Evolutionary conservation across 2,797 vertebrate genomes (phyloP).

Genomic region (Myotis myotis): DNA sequence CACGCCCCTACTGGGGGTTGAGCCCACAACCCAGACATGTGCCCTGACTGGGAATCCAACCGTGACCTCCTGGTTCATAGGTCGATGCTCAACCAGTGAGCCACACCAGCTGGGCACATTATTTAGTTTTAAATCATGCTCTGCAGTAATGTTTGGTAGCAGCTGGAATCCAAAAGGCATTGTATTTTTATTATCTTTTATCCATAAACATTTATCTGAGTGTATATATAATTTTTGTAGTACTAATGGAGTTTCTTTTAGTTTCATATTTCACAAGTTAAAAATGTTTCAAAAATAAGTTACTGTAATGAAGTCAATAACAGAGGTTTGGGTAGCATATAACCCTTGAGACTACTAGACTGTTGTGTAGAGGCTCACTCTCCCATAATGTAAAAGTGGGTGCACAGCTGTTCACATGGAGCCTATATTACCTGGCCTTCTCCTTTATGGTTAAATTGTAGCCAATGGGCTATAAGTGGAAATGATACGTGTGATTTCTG

Average conservation of each 20-base stretch:
- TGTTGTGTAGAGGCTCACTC: neutral
- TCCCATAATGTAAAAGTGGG: neutral
- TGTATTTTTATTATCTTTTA: slow-evolving; percentile 32
- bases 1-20: too few species aligned
- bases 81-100: too few species aligned
- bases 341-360: neutral
- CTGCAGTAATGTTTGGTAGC: neutral
- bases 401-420: neutral
- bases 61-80: too few species aligned
- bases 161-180: neutral
- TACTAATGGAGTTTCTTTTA: neutral
- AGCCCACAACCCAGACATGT: too few species aligned
- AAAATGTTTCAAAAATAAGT: slow-evolving; percentile 32
- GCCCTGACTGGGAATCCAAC: too few species aligned
- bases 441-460: neutral
- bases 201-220: neutral
- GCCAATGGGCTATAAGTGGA: neutral
- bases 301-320: neutral
- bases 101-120: too few species aligned
- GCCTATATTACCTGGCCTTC: neutral
- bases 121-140: neutral
- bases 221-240: neutral
- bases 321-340: neutral
- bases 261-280: slow-evolving; percentile 1
- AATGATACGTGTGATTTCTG: neutral